Conservation (phyloP, 2,888 invertebrate species). For the Netelia inedita region DNA sequence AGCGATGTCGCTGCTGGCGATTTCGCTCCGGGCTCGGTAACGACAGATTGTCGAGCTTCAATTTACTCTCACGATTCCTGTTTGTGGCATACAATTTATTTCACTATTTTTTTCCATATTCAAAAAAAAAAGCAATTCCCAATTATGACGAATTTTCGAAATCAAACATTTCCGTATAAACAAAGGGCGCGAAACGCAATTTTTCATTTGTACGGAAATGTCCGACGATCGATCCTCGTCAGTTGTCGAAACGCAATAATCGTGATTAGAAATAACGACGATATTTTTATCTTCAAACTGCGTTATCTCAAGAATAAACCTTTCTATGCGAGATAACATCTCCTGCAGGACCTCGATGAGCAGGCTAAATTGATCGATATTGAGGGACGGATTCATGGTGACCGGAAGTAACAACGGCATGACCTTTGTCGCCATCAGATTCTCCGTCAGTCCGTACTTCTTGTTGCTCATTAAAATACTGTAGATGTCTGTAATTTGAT, state of each 20-base stretch:
- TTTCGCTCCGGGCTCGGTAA: conserved; percentile 92
- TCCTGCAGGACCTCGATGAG: conserved; percentile 95
- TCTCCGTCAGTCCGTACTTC: conserved; percentile 95
- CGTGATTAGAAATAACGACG: neutral
- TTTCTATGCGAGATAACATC: conserved; percentile 95
- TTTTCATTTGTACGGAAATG: neutral
- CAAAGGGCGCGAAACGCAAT: neutral
- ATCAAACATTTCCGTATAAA: conserved; percentile 1
- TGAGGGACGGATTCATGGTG: conserved; percentile 94
- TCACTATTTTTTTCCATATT: conserved; percentile 13
- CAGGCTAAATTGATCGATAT: conserved; percentile 92
- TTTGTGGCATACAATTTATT: conserved; percentile 47
- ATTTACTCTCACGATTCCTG: conserved; percentile 93
- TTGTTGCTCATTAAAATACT: conserved; percentile 95
- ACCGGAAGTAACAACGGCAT: conserved; percentile 97
- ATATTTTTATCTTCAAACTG: neutral
- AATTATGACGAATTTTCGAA: neutral
- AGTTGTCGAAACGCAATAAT: neutral
- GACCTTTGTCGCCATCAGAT: conserved; percentile 96
- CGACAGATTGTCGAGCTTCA: conserved; percentile 93
- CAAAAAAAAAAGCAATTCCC: neutral
- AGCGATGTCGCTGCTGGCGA: conserved; percentile 92
- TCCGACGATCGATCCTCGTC: neutral
- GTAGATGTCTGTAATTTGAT: conserved; percentile 92
- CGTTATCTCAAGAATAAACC: conserved; percentile 78